Evolutionary conservation across 2,888 invertebrate species (phyloP).

Genomic region (Antheraea assamensis): DNA sequence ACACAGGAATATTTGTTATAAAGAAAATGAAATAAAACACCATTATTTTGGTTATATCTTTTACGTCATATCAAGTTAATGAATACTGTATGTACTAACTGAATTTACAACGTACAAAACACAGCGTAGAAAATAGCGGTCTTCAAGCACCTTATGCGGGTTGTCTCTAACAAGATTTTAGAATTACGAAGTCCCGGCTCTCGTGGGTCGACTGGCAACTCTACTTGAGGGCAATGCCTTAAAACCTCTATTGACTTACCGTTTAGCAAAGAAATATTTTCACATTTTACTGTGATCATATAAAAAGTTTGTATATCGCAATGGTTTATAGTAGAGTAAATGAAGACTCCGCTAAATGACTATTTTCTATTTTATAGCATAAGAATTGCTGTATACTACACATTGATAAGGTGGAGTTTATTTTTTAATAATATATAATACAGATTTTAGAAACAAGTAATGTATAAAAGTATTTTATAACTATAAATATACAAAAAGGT

Average conservation of each 20-base stretch:
- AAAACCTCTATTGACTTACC: conserved; percentile 78
- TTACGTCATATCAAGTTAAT: not conserved
- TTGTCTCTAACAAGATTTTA: not conserved
- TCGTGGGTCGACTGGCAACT: not conserved
- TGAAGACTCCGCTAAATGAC: conserved; percentile 19
- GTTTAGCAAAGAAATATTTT: conserved; percentile 69
- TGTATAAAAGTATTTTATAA: too few relatives aligned
- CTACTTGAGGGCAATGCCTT: conserved; percentile 70
- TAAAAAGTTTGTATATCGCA: conserved; percentile 61
- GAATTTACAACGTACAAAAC: not conserved
- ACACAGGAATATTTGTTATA: not conserved
- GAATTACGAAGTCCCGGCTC: not conserved
- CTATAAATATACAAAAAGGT: too few relatives aligned
- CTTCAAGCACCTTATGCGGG: not conserved
- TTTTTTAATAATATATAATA: too few relatives aligned
- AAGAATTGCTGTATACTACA: too few relatives aligned
- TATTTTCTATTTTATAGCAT: not conserved
- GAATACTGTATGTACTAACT: not conserved
- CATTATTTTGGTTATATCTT: not conserved
- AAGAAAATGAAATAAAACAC: not conserved
- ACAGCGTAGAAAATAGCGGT: not conserved
- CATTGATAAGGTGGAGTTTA: too few relatives aligned
- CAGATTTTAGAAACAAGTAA: too few relatives aligned
- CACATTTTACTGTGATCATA: conserved; percentile 69
- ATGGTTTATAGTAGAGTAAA: conserved; percentile 25